These are phyloP conservation scores for Mesoligia furuncula DNA, from an alignment of 2,888 invertebrate genomes.

Conservation along the genomic window DNA sequence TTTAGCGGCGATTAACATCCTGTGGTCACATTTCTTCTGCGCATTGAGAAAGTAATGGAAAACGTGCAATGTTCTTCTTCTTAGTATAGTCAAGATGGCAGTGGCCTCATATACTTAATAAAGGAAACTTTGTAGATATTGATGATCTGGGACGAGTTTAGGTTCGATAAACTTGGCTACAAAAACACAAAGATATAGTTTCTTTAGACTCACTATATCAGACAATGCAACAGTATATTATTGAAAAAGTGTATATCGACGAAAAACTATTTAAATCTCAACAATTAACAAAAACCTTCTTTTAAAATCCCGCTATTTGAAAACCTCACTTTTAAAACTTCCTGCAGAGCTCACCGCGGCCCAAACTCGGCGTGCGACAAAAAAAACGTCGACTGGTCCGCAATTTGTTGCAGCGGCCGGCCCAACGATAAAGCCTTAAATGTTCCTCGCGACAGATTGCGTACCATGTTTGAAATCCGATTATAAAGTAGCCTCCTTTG, in stretches of 20 bases:
- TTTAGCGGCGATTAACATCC: slow-evolving; percentile 8
- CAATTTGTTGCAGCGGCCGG: slow-evolving; percentile 68
- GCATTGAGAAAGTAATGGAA: neutral
- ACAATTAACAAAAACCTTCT: slow-evolving; percentile 45
- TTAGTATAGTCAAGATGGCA: neutral
- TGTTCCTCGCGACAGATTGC: slow-evolving; percentile 68
- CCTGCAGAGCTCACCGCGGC: slow-evolving; percentile 53
- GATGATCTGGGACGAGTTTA: neutral
- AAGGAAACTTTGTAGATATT: neutral
- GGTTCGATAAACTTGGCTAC: neutral
- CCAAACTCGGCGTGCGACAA: slow-evolving; percentile 64
- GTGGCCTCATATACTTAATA: neutral
- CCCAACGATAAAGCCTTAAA: slow-evolving; percentile 72
- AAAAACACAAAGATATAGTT: neutral
- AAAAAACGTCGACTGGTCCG: slow-evolving; percentile 62
- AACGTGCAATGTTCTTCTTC: neutral
- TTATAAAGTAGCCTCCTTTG: slow-evolving; percentile 67
- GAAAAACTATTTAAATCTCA: neutral
- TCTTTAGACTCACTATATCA: neutral
- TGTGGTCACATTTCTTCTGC: neutral
- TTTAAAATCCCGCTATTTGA: slow-evolving; percentile 61
- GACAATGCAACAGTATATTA: neutral
- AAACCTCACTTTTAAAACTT: slow-evolving; percentile 63
- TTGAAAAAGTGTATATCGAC: neutral
- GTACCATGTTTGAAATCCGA: slow-evolving; percentile 68